Conservation (phyloP, 2,113 vertebrate genomes). For the Zosterops lateralis region DNA sequence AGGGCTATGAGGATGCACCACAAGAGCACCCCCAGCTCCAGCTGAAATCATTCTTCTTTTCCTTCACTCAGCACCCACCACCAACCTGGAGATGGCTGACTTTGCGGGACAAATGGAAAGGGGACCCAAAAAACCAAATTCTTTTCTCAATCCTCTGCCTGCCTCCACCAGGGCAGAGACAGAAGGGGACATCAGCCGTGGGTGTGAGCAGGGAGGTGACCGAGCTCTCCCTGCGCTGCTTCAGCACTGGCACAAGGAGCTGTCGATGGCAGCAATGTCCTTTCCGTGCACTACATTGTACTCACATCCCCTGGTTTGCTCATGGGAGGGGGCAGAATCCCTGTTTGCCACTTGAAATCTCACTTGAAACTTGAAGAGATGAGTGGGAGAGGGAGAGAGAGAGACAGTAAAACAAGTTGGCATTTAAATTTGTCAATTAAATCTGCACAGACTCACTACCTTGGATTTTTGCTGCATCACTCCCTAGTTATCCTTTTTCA, state of each 20-base stretch:
- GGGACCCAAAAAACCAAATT: background rate
- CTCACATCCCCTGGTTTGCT: background rate
- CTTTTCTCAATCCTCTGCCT: background rate
- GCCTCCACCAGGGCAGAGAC: background rate
- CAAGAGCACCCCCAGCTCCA: background rate
- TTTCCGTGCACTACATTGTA: background rate
- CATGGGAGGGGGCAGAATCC: background rate
- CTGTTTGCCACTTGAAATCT: background rate
- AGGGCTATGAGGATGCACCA: background rate
- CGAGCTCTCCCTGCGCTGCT: accelerated
- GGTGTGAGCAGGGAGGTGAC: background rate
- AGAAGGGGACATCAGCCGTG: accelerated
- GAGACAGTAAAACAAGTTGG: background rate
- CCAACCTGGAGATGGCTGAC: background rate
- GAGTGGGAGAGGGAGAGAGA: background rate
- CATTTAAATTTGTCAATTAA: conserved; percentile 36
- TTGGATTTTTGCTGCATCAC: conserved; percentile 45
- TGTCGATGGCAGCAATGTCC: background rate
- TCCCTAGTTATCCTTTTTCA: background rate
- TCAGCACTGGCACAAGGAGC: background rate
- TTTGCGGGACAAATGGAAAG: background rate
- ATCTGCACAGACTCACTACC: background rate
- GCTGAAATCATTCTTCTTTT: background rate
- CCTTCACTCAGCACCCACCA: background rate
- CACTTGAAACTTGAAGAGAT: background rate